Conservation (phyloP, 2,113 vertebrate genomes). For the Amphiprion ocellaris region DNA sequence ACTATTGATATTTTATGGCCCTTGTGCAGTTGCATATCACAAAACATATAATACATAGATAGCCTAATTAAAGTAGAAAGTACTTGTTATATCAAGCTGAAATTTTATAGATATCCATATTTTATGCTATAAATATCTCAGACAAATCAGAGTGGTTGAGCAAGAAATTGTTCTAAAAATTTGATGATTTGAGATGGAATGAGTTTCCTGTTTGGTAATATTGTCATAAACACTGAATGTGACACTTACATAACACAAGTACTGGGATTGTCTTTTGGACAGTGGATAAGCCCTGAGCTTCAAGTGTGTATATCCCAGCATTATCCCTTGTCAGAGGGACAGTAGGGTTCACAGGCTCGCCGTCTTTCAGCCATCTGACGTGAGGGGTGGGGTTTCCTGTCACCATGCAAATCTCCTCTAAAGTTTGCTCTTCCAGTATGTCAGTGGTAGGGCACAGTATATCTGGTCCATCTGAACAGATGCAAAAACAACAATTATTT, state of each 20-base stretch:
- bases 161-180: no score
- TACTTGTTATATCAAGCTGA: no score
- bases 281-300: accelerated
- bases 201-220: not conserved
- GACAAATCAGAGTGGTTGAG: not conserved
- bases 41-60: no score
- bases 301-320: constrained; percentile 25
- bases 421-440: constrained; percentile 39
- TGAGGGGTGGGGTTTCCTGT: constrained; percentile 32
- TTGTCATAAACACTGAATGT: not conserved
- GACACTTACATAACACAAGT: constrained; percentile 52
- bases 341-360: accelerated
- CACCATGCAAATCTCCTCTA: constrained; percentile 31
- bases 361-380: constrained; percentile 43
- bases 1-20: no score
- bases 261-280: not conserved
- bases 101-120: no score
- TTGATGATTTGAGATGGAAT: no score
- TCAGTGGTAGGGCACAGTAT: not conserved
- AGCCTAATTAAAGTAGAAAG: no score
- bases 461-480: constrained; percentile 62
- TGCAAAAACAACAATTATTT: not conserved
- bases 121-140: not conserved
- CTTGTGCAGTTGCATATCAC: no score
- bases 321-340: constrained; percentile 21